These are phyloP conservation scores for Sesamia nonagrioides DNA, from an alignment of 1,140 invertebrate genomes.

Conservation along the genomic window DNA sequence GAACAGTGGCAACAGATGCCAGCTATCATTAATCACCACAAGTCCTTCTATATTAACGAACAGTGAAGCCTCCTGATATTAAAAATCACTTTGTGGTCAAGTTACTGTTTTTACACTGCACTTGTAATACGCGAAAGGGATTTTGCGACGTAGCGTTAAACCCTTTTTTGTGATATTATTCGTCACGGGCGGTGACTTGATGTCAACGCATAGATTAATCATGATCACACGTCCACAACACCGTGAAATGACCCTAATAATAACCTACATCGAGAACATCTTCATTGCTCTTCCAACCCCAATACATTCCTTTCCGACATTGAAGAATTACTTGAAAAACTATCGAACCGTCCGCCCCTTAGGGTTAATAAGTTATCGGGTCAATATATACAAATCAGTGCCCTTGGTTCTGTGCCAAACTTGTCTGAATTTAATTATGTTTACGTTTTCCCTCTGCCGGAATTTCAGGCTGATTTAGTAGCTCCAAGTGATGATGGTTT, in stretches of 20 bases:
- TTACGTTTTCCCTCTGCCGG: slow-evolving; percentile 2
- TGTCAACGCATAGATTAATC: slow-evolving; percentile 48
- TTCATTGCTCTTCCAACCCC: slow-evolving; percentile 52
- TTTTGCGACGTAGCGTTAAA: slow-evolving; percentile 34
- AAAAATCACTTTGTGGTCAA: slow-evolving; percentile 42
- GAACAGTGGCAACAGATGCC: slow-evolving; percentile 20
- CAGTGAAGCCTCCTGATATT: slow-evolving; percentile 32
- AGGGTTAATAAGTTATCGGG: slow-evolving; percentile 50
- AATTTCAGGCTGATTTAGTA: slow-evolving; percentile 19
- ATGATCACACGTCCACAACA: slow-evolving; percentile 45
- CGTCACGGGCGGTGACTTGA: slow-evolving; percentile 12
- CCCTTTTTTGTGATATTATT: slow-evolving; percentile 15
- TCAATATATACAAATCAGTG: slow-evolving; percentile 46
- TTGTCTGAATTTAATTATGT: slow-evolving; percentile 33
- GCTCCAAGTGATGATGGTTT: slow-evolving; percentile 7
- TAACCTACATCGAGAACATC: slow-evolving; percentile 52
- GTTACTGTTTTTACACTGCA: slow-evolving; percentile 31
- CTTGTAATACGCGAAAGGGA: slow-evolving; percentile 12
- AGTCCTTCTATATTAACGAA: slow-evolving; percentile 21
- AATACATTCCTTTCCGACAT: slow-evolving; percentile 57
- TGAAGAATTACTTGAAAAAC: slow-evolving; percentile 57
- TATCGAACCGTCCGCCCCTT: slow-evolving; percentile 38
- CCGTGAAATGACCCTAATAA: slow-evolving; percentile 46
- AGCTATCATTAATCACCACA: slow-evolving; percentile 20
- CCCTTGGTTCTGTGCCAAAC: slow-evolving; percentile 27